Evolutionary conservation across 1,140 invertebrate species (phyloP).

Genomic region (Zaprionus vittiger): DNA sequence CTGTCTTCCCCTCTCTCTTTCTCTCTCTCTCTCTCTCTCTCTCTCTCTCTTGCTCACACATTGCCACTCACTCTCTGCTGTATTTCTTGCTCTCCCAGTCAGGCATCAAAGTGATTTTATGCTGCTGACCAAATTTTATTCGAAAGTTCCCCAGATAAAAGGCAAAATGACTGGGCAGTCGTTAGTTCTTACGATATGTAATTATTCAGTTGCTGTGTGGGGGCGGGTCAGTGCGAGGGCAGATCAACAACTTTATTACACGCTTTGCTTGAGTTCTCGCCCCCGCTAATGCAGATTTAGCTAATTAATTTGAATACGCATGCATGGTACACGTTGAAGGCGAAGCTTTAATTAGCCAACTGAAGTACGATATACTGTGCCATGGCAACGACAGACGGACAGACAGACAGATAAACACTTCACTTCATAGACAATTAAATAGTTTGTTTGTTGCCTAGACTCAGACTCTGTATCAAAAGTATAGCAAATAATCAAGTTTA

Average conservation of each 20-base stretch:
- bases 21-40: neutral
- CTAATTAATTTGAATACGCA: conserved; percentile 57
- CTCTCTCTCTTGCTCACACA: neutral
- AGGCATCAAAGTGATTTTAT: neutral
- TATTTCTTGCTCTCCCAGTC: neutral
- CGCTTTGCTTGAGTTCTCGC: neutral
- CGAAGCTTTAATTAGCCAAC: conserved; percentile 40
- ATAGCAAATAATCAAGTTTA: neutral
- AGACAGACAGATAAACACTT: conserved; percentile 6
- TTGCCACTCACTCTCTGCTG: neutral
- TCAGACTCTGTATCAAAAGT: neutral
- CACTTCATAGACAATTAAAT: conserved; percentile 21
- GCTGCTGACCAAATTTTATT: neutral
- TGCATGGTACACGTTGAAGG: conserved; percentile 26
- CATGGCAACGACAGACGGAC: conserved; percentile 5
- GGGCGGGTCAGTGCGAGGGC: neutral
- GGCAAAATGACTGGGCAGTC: neutral
- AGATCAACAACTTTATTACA: conserved; percentile 24
- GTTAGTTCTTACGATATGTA: conserved; percentile 1
- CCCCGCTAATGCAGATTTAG: conserved; percentile 16
- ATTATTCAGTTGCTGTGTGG: neutral
- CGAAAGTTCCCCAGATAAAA: neutral
- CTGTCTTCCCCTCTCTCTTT: neutral
- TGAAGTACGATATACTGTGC: conserved; percentile 20
- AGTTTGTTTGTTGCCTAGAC: conserved; percentile 25